A percentile compares a stretch with the other conserved stretches of the same genome.
phyloP scores from a whole-genome alignment of 2,797 vertebrate species.

The Esox lucius region DNA sequence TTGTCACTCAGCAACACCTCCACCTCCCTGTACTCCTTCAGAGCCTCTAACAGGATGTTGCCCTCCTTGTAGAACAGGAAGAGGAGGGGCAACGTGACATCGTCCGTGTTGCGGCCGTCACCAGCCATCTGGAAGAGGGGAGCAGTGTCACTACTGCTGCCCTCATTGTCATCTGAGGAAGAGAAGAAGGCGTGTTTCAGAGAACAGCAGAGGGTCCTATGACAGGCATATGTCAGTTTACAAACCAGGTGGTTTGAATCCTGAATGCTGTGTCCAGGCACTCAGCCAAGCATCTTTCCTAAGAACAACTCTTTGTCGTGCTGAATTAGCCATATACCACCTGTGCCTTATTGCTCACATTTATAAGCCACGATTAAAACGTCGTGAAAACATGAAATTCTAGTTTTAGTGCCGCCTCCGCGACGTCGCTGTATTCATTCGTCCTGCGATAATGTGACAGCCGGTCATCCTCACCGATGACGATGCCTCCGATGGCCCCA shows the following conservation, averaged over 20 bases:
- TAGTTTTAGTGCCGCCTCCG: neutral
- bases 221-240: neutral
- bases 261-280: too few relatives aligned
- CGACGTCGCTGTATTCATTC: neutral
- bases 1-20: slow-evolving; percentile 97
- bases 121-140: slow-evolving; percentile 99
- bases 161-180: slow-evolving; percentile 92
- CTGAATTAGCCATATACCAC: too few relatives aligned
- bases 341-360: too few relatives aligned
- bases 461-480: slow-evolving; percentile 83
- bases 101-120: slow-evolving; percentile 93
- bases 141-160: slow-evolving; percentile 98
- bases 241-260: too few relatives aligned
- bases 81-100: slow-evolving; percentile 91
- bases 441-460: neutral
- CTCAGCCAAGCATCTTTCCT: too few relatives aligned
- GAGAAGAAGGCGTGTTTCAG: neutral
- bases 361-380: too few relatives aligned
- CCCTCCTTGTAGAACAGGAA: slow-evolving; percentile 99
- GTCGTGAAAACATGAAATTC: too few relatives aligned
- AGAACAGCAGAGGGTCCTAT: neutral
- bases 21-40: slow-evolving; percentile 89
- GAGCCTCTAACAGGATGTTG: slow-evolving; percentile 90
- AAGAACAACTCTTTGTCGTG: too few relatives aligned
- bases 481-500: slow-evolving; percentile 94